These are phyloP conservation scores for Agrilus mali DNA, from an alignment of 2,888 invertebrate species.

Conservation along the genomic window DNA sequence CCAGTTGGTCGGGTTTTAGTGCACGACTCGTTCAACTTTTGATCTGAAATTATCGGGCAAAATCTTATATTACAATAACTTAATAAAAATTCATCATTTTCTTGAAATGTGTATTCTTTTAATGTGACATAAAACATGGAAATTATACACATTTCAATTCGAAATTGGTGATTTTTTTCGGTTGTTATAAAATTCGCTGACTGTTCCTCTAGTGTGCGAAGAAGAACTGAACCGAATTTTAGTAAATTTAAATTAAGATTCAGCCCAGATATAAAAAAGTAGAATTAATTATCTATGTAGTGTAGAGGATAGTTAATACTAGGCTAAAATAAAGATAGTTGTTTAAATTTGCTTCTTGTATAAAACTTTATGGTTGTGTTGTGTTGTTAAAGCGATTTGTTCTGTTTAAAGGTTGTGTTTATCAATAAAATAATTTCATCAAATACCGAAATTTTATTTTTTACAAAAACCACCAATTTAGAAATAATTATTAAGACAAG, in stretches of 20 bases:
- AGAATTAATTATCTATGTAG: conserved; percentile 12
- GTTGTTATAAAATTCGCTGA: conserved; percentile 22
- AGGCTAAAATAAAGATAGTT: conserved; percentile 25
- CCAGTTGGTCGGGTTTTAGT: conserved; percentile 22
- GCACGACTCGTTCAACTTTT: conserved; percentile 21
- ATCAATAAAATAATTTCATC: too few relatives aligned
- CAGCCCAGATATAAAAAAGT: conserved; percentile 1
- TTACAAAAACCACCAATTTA: too few relatives aligned
- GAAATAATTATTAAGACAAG: too few relatives aligned
- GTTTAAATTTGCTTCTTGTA: conserved; percentile 30
- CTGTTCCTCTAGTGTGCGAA: conserved; percentile 24
- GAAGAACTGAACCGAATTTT: conserved; percentile 26
- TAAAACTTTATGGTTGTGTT: conserved; percentile 31
- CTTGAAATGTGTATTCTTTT: not conserved
- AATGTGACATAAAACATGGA: not conserved
- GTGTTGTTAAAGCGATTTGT: conserved; percentile 27
- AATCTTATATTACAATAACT: not conserved
- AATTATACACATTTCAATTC: conserved; percentile 4
- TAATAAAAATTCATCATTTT: conserved; percentile 5
- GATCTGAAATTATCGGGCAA: conserved; percentile 2
- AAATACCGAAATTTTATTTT: too few relatives aligned
- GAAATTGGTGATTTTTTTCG: conserved; percentile 6
- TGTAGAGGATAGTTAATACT: conserved; percentile 15
- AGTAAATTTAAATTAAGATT: conserved; percentile 1
- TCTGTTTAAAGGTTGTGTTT: conserved; percentile 29